Conservation (phyloP, 2,888 invertebrate species). For the Chrysodeixis includens region DNA sequence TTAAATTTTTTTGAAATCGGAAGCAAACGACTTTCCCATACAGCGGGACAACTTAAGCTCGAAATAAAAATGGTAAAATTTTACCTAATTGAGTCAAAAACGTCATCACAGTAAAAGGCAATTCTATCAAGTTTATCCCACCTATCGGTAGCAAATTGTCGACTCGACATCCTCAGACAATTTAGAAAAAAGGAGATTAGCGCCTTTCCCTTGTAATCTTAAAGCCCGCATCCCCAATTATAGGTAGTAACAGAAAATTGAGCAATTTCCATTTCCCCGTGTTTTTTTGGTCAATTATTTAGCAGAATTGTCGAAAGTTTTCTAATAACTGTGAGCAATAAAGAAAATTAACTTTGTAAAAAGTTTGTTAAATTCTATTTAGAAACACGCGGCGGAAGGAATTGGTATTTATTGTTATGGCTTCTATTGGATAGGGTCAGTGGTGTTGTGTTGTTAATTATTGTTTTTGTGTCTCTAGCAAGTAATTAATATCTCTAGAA, state of each 20-base stretch:
- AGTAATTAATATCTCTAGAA: no score
- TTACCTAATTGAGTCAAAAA: no score
- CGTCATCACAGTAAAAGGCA: neutral
- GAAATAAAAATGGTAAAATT: no score
- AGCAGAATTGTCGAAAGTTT: constrained; percentile 48
- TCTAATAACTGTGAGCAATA: constrained; percentile 43
- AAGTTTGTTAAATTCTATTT: constrained; percentile 57
- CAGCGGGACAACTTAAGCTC: no score
- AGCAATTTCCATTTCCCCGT: constrained; percentile 37
- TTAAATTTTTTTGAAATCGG: no score
- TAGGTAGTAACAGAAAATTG: constrained; percentile 43
- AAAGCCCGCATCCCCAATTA: constrained; percentile 30
- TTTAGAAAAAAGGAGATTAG: constrained; percentile 30
- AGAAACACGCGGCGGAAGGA: constrained; percentile 23
- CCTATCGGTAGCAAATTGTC: constrained; percentile 11
- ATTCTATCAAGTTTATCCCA: neutral
- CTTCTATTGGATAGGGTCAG: constrained; percentile 10
- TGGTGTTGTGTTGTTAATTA: neutral
- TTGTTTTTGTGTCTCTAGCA: neutral
- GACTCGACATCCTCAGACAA: constrained; percentile 17
- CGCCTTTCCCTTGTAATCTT: constrained; percentile 16
- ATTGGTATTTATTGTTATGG: constrained; percentile 46
- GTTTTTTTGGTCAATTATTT: constrained; percentile 47
- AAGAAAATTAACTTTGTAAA: constrained; percentile 56
- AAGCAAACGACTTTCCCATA: no score